Base-by-base conservation (phyloP, 2,113 vertebrate species). In the Catharus bicknelli region DNA sequence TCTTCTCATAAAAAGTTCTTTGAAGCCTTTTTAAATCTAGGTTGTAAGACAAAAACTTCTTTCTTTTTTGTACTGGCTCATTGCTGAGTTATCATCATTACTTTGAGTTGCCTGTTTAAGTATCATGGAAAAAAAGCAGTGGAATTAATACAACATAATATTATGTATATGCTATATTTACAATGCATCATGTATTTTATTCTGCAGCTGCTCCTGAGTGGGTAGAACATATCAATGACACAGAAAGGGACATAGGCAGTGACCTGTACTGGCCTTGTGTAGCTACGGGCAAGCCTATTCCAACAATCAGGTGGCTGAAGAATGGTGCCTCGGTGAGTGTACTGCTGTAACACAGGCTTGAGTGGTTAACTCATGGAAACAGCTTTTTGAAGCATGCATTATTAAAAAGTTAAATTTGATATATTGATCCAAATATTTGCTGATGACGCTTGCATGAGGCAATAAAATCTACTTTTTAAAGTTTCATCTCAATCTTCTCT, bases 161-260 rank as follows among this genome's bases (percentile, higher is more conserved):
- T 16, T 16, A 48, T 6, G 6, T 64, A 16, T 66, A 23, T 70
- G 12, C 53, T 64, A 0, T 81, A 76, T 88, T 95, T 90, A 83
- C 40, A 84, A 78, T 70, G 18, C 25, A 50, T 67, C 34, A 10
- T 76, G 10, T 67, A 82, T 62, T 94, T 94, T 95, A 22, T 91
- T 93, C 76, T 97, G 62, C 94, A 99, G 99, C 99, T 57, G 97
- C 97, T 96, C 99, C 99, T 9, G 98, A 99, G 95, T 99, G 99
- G 99, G 97, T 98, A 73, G 98, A 99, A 93, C 98, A 98, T 92
- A 99, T 99, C 95, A 98, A 97, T 90, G 98, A 98, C 96, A 98
- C 97, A n/a, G 98, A 99, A 87, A 97, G 95, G 94, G 98, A 99
- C 94, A 98, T 99, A 81, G 95, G 97, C 77, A 99, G 98, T 62